These are phyloP conservation scores for Dicranocentrus wangi DNA, from an alignment of 2,888 invertebrate genomes.

Conservation along the genomic window DNA sequence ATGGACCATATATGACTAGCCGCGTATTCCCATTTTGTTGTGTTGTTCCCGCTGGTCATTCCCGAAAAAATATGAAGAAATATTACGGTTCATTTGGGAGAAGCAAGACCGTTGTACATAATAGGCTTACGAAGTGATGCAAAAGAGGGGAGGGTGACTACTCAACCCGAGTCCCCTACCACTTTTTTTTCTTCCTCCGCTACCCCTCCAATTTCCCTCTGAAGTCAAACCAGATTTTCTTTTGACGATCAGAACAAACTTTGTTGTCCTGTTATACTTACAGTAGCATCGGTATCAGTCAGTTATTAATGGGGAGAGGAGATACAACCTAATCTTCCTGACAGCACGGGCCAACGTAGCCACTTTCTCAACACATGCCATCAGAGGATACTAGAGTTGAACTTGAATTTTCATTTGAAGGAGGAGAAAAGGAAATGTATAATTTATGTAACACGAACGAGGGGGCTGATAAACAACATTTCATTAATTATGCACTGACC, in stretches of 20 bases:
- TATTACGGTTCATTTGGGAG: background rate
- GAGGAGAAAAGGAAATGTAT: slow-evolving; percentile 41
- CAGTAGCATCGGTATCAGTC: background rate
- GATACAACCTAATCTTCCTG: slow-evolving; percentile 35
- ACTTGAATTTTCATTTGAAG: slow-evolving; percentile 50
- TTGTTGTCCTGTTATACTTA: background rate
- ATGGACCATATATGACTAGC: no score
- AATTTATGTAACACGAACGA: slow-evolving; percentile 56
- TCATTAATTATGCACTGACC: slow-evolving; percentile 64
- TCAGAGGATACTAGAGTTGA: slow-evolving; percentile 20
- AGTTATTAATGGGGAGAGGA: slow-evolving; percentile 45
- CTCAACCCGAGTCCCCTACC: no score
- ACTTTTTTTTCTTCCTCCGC: no score
- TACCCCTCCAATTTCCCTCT: background rate
- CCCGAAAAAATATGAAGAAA: background rate
- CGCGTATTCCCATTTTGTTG: no score
- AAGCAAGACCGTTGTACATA: background rate
- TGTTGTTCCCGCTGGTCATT: slow-evolving; percentile 19
- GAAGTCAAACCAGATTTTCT: slow-evolving; percentile 30
- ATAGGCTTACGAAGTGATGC: no score
- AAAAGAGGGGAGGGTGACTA: no score
- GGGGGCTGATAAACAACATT: slow-evolving; percentile 63
- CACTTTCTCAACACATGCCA: background rate
- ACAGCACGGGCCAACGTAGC: slow-evolving; percentile 7
- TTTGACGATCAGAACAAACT: slow-evolving; percentile 3